phyloP scores from a whole-genome alignment of 2,797 vertebrate species.

The Acridotheres tristis region DNA sequence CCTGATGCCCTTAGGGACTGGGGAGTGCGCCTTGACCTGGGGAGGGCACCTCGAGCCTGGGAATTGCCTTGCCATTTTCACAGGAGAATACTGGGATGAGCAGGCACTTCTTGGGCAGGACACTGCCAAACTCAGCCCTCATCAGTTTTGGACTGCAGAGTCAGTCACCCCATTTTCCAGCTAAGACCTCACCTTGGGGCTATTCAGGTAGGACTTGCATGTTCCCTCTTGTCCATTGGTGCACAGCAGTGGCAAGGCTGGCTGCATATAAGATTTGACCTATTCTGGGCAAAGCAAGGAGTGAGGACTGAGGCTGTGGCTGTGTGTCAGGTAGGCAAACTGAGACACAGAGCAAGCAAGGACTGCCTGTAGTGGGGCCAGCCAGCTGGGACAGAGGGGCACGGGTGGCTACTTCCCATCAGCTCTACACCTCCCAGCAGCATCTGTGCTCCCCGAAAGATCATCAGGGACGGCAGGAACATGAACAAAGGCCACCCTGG shows the following conservation, averaged over 20 bases:
- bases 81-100: background rate
- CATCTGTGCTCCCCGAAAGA: background rate
- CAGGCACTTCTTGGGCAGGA: background rate
- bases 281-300: background rate
- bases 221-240: background rate
- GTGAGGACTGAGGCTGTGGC: background rate
- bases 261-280: background rate
- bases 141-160: background rate
- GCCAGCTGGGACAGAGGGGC: rapidly evolving
- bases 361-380: background rate
- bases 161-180: background rate
- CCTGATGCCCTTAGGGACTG: background rate
- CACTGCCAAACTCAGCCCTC: background rate
- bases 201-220: background rate
- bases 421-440: background rate
- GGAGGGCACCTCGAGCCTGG: background rate
- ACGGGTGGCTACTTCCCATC: background rate
- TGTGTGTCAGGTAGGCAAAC: background rate
- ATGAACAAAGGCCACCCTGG: background rate
- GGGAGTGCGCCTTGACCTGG: background rate
- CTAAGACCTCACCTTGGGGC: rapidly evolving
- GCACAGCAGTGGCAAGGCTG: background rate
- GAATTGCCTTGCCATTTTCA: background rate
- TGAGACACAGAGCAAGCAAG: background rate
- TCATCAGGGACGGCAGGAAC: rapidly evolving